Conservation (phyloP, 2,113 vertebrate genomes). For the Lepisosteus oculatus region DNA sequence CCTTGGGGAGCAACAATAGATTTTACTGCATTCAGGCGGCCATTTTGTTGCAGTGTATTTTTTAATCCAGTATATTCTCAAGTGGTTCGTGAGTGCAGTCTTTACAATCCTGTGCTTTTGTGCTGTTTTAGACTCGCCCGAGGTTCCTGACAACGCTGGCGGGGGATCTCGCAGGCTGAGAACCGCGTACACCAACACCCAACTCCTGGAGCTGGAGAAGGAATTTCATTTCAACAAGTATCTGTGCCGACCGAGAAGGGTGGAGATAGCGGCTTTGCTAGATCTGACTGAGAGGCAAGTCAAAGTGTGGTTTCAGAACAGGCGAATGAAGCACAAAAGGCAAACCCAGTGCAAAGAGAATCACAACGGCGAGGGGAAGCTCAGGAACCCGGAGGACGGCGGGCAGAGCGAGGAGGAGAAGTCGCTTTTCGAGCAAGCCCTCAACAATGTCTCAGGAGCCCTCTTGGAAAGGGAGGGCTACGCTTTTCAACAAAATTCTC, state of each 20-base stretch:
- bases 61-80: conserved; percentile 45
- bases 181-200: conserved; percentile 96
- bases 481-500: conserved; percentile 83
- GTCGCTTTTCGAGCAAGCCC: conserved; percentile 75
- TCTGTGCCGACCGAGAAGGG: conserved; percentile 90
- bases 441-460: conserved; percentile 70
- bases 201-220: conserved; percentile 96
- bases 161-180: conserved; percentile 84
- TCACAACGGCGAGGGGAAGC: conserved; percentile 82
- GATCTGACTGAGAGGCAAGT: conserved; percentile 97
- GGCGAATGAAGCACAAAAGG: conserved; percentile 96
- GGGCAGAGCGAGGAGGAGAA: conserved; percentile 78
- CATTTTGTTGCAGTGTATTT: conserved; percentile 75
- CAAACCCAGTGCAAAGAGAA: conserved; percentile 96
- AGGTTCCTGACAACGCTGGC: conserved; percentile 73
- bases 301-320: conserved; percentile 98
- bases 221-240: conserved; percentile 99
- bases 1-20: conserved; percentile 62
- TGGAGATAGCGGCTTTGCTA: conserved; percentile 91
- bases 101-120: conserved; percentile 56
- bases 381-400: conserved; percentile 73
- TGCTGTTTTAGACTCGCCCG: conserved; percentile 80
- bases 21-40: conserved; percentile 65
- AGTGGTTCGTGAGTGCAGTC: conserved; percentile 9
- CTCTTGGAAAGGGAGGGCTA: conserved; percentile 85